Base-by-base conservation (phyloP, 2,797 vertebrate genomes). In the Gallinago nigripennis region DNA sequence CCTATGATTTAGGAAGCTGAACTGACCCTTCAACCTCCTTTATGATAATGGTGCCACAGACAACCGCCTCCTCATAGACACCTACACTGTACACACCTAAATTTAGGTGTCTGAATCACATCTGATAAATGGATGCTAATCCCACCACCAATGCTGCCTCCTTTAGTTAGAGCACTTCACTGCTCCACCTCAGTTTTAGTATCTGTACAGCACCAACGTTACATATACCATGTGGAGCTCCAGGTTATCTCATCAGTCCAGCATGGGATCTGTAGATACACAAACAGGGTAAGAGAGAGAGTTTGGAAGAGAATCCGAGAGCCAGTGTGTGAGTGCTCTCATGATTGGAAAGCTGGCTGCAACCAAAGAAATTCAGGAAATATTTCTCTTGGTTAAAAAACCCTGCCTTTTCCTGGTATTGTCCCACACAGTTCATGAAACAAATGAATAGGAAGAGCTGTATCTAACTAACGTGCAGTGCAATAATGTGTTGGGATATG, bases 311-410 rank as follows among this genome's bases (percentile, higher is more conserved):
- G 16, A 71, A 12, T 54, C 16, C 17, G 16, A 60, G 46, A 84
- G 48, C 12, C 41, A 41, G 12, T 46, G 41, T 94, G 50, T 14
- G n/a, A 71, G 39, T 0, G 2, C 12, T 43, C 41, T 43, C 41
- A 8, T 54, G 54, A 68, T 12, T 85, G 58, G 35, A 90, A 88
- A 88, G 15, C 25, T 69, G 48, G 41, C 50, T 72, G 58, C 72
- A 88, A 14, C 65, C 72, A 88, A 69, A 88, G 64, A 86, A 95
- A 82, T 35, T 35, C 35, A 82, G 77, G 54, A 95, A 95, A 79
- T 77, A 65, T 8, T 82, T 76, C 15, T 71, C 27, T 37, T 43
- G 16, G 31, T 87, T 30, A 18, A 37, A 72, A 64, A 41, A 24
- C 3, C 1, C 23, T 61, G n/a, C 27, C 37, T 86, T 92, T 92